Conservation (phyloP, 2,113 vertebrate genomes). For the Verasper variegatus region DNA sequence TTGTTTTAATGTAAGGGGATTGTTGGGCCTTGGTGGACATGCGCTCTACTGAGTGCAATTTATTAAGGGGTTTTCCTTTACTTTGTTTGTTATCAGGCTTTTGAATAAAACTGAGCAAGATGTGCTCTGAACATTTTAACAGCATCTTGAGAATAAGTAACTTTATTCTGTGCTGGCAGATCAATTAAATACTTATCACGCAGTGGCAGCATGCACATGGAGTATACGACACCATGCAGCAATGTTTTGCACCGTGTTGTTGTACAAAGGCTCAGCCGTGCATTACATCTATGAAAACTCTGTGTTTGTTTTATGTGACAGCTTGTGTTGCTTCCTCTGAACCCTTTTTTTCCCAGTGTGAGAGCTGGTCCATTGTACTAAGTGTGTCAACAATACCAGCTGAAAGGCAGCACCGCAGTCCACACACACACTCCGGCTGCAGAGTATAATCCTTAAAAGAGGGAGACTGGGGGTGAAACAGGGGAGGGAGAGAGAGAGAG, state of each 20-base stretch:
- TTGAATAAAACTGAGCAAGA: no score
- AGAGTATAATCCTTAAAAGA: conserved; percentile 68
- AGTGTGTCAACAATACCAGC: conserved; percentile 77
- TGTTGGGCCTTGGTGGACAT: no score
- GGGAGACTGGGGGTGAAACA: conserved; percentile 36
- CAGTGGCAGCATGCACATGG: conserved; percentile 33
- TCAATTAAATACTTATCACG: conserved; percentile 4
- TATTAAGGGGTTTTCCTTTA: no score
- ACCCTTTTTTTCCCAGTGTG: conserved; percentile 45
- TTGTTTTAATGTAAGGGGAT: no score
- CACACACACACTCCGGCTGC: conserved; percentile 36
- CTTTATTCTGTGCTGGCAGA: background rate
- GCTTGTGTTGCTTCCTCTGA: conserved; percentile 68
- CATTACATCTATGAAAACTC: conserved; percentile 50
- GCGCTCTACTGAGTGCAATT: no score
- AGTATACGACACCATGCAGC: conserved; percentile 2
- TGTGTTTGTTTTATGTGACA: conserved; percentile 72
- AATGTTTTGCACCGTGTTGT: conserved; percentile 11
- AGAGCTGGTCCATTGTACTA: conserved; percentile 67
- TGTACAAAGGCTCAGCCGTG: conserved; percentile 40
- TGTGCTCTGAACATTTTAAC: no score
- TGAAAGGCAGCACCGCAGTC: conserved; percentile 75
- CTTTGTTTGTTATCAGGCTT: no score
- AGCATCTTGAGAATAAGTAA: background rate
- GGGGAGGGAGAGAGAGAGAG: background rate